Percentiles rank a stretch among this genome's conserved stretches.
phyloP scores from a whole-genome alignment of 2,797 vertebrate genomes.

The Chloroceryle inda region DNA sequence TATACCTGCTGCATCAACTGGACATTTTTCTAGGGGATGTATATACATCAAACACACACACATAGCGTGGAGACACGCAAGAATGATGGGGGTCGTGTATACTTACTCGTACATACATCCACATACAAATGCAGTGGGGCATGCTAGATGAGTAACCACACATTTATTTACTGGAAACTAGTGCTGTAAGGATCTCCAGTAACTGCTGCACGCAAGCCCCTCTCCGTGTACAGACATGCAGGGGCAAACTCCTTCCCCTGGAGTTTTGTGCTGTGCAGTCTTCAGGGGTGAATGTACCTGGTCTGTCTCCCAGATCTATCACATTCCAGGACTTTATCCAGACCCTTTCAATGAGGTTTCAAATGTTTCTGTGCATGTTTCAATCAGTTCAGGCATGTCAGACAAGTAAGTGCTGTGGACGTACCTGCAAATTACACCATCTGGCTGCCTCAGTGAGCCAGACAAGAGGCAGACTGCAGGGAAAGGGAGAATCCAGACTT shows the following conservation, averaged over 20 bases:
- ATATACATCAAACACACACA: no score
- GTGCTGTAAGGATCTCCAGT: not conserved
- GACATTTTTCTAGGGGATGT: not conserved
- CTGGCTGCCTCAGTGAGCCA: slow-evolving; percentile 66
- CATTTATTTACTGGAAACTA: not conserved
- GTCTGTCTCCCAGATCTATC: slow-evolving; percentile 25
- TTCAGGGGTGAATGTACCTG: not conserved
- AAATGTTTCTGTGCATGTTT: slow-evolving; percentile 58
- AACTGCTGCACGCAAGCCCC: fast-evolving
- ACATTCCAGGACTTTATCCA: slow-evolving; percentile 62
- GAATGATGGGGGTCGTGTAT: fast-evolving
- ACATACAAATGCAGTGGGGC: not conserved
- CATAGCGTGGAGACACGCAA: not conserved
- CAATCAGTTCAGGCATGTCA: slow-evolving; percentile 72
- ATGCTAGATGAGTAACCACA: not conserved
- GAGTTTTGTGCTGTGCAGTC: not conserved
- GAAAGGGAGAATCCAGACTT: slow-evolving; percentile 20
- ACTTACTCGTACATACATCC: not conserved
- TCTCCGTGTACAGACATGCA: not conserved
- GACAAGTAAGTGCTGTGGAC: slow-evolving; percentile 58
- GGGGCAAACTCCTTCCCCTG: not conserved
- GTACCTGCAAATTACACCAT: slow-evolving; percentile 73
- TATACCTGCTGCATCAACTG: not conserved
- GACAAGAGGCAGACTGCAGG: slow-evolving; percentile 30
- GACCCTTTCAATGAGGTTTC: slow-evolving; percentile 52